Base-by-base conservation (phyloP, 2,797 vertebrate species). In the Neoniphon sammara region DNA sequence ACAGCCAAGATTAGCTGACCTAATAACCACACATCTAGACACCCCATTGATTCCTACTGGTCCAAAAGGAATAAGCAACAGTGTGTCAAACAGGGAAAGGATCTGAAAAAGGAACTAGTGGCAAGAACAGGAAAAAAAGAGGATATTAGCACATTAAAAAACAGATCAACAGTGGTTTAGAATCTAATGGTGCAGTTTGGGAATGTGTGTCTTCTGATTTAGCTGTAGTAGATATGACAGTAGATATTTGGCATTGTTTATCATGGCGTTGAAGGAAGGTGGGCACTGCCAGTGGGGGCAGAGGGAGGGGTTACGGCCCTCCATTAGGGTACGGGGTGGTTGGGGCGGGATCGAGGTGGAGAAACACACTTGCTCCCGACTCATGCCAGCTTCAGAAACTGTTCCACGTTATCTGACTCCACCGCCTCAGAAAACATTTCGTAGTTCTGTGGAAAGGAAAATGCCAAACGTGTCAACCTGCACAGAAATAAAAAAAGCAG, bases 301-400 rank as follows among this genome's bases (percentile, higher is more conserved):
- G 68, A 83, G 56, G 62, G 58, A 79, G 61, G 78, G 73, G 73
- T 63, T 75, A 46, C 75, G 68, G 80, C 72, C 61, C 64, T 84
- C 75, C 68, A 5, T 65, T 25, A 56, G 59, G 49, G 78, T 42
- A 46, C n/a, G 31, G 36, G 49, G 63, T 20, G 54, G 34, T 46
- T 8, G 34, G 58, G 61, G 30, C 4, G 61, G 69, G 71, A 30
- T 64, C 75, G 54, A 46, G 47, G 53, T 74, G 39, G 74, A 72
- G 77, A 73, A 64, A 36, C 1, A 63, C 58, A 23, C 69, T 31
- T 44, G 1, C 42, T 7, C 14, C 39, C 46, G 64, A 75, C 78
- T 97, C 94, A 98, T 70, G 92, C 94, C 89, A 98, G 76, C 85
- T 98, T 97, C 87, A 99, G 95, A 88, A 99, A 98, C 83, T 97